phyloP scores from a whole-genome alignment of 1,140 invertebrate species.

The Cryptotermes secundus region DNA sequence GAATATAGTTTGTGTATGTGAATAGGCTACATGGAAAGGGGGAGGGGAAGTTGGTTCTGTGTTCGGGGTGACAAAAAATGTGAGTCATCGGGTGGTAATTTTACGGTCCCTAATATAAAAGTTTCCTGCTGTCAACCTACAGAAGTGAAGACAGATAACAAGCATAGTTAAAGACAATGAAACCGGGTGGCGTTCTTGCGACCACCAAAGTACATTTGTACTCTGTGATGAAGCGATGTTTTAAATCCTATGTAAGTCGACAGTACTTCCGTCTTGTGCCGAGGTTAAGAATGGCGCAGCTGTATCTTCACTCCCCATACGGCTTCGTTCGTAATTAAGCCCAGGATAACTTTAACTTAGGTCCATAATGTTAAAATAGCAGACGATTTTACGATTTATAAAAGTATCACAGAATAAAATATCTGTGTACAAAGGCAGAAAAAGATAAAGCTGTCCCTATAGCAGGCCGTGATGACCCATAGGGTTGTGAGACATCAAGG shows the following conservation, averaged over 20 bases:
- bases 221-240: not conserved
- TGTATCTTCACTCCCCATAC: too few species aligned
- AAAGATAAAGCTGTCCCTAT: too few species aligned
- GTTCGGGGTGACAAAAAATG: not conserved
- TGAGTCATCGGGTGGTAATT: not conserved
- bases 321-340: too few species aligned
- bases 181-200: not conserved
- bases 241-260: not conserved
- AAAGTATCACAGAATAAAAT: too few species aligned
- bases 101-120: not conserved
- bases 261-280: too few species aligned
- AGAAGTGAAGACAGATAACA: not conserved
- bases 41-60: not conserved
- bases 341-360: too few species aligned
- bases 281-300: too few species aligned
- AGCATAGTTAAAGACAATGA: not conserved
- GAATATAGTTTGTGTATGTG: not conserved
- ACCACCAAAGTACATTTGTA: not conserved
- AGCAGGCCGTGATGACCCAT: too few species aligned
- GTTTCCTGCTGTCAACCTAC: not conserved
- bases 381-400: too few species aligned
- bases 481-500: too few species aligned
- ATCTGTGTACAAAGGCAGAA: too few species aligned
- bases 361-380: too few species aligned
- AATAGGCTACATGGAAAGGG: not conserved